Evolutionary conservation across 2,888 invertebrate species (phyloP), one percentile per base, ranked within the genome.

Genomic region (Drepana falcataria): DNA sequence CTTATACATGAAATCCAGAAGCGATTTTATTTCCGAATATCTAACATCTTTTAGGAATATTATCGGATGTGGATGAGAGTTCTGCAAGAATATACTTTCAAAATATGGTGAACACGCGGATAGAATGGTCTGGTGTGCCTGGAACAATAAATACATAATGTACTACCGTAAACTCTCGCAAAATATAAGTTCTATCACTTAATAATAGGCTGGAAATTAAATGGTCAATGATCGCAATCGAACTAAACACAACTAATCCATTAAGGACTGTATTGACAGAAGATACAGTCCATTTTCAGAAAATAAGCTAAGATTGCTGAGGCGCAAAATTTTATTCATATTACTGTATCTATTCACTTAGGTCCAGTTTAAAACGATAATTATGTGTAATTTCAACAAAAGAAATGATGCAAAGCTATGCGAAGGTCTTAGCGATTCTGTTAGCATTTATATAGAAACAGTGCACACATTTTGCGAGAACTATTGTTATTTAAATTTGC

Each of bases 51-150:
- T 96, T 81, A 97, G 94, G 90, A 96, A 96, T 91, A 97, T 96
- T 83, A 97, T 97, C 59, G 96, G 97, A 91, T 97, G 97, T 77
- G 96, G 96, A 92, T 97, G 96, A 71, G 93, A 93, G 85, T 96
- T 97, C 91, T 96, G 95, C 79, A 96, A 93, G 91, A 97, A 96
- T 92, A 97, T 95, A 84, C 93, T 96, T 93, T 97, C 97, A 90
- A 97, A 97, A 92, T 97, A 97, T 65, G 97, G 97, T 92, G 97
- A 97, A 91, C 97, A 97, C 74, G 97, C 97, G 61, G 97, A 97
- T 71, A 97, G 92, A 88, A 97, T 96, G 70, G 96, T 96, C 92
- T 97, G 97, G 92, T 97, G 97, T 80, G 97, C 97, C 94, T 95
- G 91, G 68, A 94, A 92, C 79, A 85, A 83, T 52, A 65, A 54